phyloP scores from a whole-genome alignment of 2,113 vertebrate genomes.

The Coreoperca whiteheadi region DNA sequence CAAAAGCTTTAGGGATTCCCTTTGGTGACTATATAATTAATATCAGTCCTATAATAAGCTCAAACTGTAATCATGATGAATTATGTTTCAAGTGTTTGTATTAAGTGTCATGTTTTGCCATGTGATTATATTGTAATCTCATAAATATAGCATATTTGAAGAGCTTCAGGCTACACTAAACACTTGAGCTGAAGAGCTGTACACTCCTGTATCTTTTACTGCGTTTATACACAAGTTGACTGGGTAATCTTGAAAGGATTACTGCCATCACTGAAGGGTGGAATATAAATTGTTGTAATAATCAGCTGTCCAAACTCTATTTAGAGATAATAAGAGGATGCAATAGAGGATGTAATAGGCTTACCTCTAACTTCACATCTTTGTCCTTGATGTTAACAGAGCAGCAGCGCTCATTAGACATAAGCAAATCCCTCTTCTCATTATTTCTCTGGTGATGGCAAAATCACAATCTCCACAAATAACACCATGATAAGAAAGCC shows the following conservation, averaged over 20 bases:
- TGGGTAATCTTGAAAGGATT: conserved; percentile 44
- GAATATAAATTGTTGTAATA: conserved; percentile 53
- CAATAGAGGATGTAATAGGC: conserved; percentile 51
- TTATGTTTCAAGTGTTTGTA: neutral
- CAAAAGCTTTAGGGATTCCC: conserved; percentile 28
- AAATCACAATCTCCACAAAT: conserved; percentile 33
- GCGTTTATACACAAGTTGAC: neutral
- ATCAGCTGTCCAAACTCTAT: conserved; percentile 62
- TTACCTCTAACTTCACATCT: conserved; percentile 53
- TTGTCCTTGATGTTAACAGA: conserved; percentile 51
- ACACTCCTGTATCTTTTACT: neutral
- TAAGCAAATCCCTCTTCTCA: conserved; percentile 10
- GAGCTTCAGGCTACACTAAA: conserved; percentile 6
- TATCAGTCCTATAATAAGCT: neutral
- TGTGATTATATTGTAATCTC: conserved; percentile 32
- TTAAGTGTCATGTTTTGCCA: conserved; percentile 24
- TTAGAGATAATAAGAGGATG: conserved; percentile 51
- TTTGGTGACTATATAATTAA: conserved; percentile 45
- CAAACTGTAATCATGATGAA: conserved; percentile 5
- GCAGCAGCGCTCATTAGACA: conserved; percentile 35
- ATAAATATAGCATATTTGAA: conserved; percentile 7
- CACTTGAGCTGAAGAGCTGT: neutral
- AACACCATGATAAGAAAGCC: neutral
- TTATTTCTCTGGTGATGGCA: conserved; percentile 11
- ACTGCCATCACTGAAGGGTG: conserved; percentile 42